Evolutionary conservation across 64 coral and sea anemone genomes (phyloP), one percentile per base, ranked within the genome.

Genomic region (Catalaphyllia jardinei): DNA sequence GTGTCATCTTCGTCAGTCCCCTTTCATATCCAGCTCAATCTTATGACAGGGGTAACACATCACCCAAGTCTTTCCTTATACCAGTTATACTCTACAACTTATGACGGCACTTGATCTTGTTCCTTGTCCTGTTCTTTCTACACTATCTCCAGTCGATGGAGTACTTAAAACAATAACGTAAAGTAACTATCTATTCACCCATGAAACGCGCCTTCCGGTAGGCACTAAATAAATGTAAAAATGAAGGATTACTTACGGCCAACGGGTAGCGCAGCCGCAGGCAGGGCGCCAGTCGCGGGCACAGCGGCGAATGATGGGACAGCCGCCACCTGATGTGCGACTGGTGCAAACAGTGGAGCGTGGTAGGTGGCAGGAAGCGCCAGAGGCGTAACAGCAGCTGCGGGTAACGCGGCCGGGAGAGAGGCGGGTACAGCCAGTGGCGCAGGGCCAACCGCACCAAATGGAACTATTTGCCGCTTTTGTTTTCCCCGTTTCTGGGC

Each of bases 401-500:
- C 42, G 42, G 86, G 71, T 20, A 77, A 16, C 24, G 86, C 16
- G 29, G 74, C 71, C 16, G 86, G 28, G 10, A 86, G 42, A 75
- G 83, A 15, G 27, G 90, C 46, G 39, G 72, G 79, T 18, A 73
- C 18, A 16, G 60, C 73, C 16, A n/a, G 57, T 35, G 90, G 62
- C 51, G 31, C 73, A 54, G 74, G 18, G 18, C 71, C 27, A 31
- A 87, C 9, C 25, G 72, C 90, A 69, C 72, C 82, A 14, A 71
- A 50, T 8, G 90, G 90, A 69, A 87, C 60, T 74, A 92, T 20
- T 42, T 92, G 90, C 27, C 90, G 72, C 83, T 92, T 92, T 64
- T 80, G 59, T 52, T 79, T 90, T 81, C 85, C 79, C 52, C 61
- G 79, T 55, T 97, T 97, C 52, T 93, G 88, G 10, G 92, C 95